Conservation (phyloP, 1,140 invertebrate species). For the Planococcus citri region DNA sequence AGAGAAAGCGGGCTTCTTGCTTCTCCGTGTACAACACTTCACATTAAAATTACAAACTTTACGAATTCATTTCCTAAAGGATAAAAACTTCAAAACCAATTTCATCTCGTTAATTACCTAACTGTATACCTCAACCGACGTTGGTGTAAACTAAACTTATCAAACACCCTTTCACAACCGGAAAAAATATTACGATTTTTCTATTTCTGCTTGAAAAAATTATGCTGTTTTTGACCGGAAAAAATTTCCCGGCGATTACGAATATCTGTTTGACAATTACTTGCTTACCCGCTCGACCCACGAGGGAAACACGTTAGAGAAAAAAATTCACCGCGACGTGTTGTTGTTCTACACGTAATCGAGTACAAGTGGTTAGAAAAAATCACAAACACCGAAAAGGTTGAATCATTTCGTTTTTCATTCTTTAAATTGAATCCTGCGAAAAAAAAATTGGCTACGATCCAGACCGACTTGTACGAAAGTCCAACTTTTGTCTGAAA, state of each 20-base stretch:
- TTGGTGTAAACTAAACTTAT: too few relatives aligned
- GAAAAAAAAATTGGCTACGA: neutral
- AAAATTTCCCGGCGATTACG: too few relatives aligned
- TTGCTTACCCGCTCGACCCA: too few relatives aligned
- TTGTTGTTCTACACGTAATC: neutral
- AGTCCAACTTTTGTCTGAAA: constrained; percentile 7
- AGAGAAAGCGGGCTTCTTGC: neutral
- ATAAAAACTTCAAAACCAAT: constrained; percentile 4
- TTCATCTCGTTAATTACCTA: neutral
- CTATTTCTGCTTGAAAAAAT: too few relatives aligned
- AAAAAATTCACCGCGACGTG: too few relatives aligned
- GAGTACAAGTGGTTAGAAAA: neutral
- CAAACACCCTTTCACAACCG: too few relatives aligned
- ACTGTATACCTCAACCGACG: too few relatives aligned
- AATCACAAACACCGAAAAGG: neutral
- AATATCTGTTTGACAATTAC: too few relatives aligned
- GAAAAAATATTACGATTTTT: too few relatives aligned
- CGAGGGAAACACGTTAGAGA: too few relatives aligned
- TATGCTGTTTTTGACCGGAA: too few relatives aligned
- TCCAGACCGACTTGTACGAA: neutral
- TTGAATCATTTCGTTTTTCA: neutral
- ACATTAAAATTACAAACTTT: constrained; percentile 4
- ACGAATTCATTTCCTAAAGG: neutral
- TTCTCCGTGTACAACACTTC: neutral
- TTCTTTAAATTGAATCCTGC: neutral